A percentile compares a stretch with the other conserved stretches of the same genome.
Conservation (phyloP, 2,113 vertebrate species). For the Turnix velox region DNA sequence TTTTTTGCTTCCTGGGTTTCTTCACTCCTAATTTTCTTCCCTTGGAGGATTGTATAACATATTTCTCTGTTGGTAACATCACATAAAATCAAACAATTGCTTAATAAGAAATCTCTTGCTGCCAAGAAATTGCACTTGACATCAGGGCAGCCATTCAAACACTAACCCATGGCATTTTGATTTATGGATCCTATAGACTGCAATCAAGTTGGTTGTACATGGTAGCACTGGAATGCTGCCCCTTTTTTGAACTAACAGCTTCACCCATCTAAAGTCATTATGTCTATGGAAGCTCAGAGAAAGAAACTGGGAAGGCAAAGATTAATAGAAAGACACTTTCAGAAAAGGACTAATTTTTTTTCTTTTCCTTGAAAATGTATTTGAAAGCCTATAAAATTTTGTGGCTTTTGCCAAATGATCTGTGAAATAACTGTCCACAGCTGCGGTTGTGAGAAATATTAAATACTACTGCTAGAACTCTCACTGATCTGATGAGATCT, state of each 20-base stretch:
- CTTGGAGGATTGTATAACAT: background rate
- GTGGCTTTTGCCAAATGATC: background rate
- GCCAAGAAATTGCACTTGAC: background rate
- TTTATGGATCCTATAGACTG: background rate
- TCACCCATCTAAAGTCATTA: conserved; percentile 3
- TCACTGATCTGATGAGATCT: background rate
- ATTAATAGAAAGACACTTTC: background rate
- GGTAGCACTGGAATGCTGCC: conserved; percentile 9
- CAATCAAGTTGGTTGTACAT: conserved; percentile 21
- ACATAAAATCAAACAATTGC: background rate
- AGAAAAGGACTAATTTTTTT: background rate
- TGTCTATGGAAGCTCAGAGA: background rate
- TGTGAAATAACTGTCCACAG: conserved; percentile 20
- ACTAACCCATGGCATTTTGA: background rate
- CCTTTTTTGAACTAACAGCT: background rate
- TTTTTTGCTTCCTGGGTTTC: background rate
- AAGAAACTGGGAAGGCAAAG: background rate
- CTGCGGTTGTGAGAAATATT: background rate
- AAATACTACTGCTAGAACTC: background rate
- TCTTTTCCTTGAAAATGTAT: background rate
- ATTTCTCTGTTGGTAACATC: background rate
- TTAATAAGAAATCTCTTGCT: background rate
- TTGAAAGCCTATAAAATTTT: background rate
- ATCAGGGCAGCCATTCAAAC: background rate
- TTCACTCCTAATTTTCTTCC: background rate